Base-by-base conservation (phyloP, 2,888 invertebrate genomes). In the Calephelis perditalis region DNA sequence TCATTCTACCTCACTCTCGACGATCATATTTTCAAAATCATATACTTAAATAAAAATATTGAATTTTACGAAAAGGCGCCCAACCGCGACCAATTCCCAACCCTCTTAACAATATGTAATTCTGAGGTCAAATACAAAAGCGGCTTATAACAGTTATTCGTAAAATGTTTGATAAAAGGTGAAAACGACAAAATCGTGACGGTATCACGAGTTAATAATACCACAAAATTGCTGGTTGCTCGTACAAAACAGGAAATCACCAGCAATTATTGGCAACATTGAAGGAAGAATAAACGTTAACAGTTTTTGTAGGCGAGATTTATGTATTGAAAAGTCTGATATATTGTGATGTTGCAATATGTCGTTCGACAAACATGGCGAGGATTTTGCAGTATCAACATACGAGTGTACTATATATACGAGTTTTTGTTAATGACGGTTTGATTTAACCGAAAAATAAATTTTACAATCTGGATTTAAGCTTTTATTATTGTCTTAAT, bases 221-320 rank as follows among this genome's bases (percentile, higher is more conserved):
- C 56, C 56, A 60, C 60, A 40, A 47, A 60, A 60, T 60, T 56
- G 60, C 55, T 47, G 60, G 47, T 43, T 45, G 56, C 49, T 56
- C 47, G 56, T 43, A 43, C 56, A 62, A 59, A 60, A 60, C 60
- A 63, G 60, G 64, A 60, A 65, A 63, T 63, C 60, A 57, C 57
- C 26, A 52, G 60, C 61, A 66, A 63, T 66, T 65, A 67, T 64
- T 61, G 63, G 62, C 57, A 60, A 65, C 67, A 63, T 62, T 60
- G 58, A 57, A 57, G 47, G 60, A 55, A 64, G 59, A 63, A 58
- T 61, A 57, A 56, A 60, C 59, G 65, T 54, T 59, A 58, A 55
- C 40, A 36, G 57, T 55, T 59, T 64, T 64, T 59, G 61, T 57
- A 43, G n/a, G 37, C 36, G 7, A 43, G 52, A 26, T 35, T 56